These are phyloP conservation scores for Ormyrus pomaceus DNA, from an alignment of 2,888 invertebrate species.

Conservation along the genomic window DNA sequence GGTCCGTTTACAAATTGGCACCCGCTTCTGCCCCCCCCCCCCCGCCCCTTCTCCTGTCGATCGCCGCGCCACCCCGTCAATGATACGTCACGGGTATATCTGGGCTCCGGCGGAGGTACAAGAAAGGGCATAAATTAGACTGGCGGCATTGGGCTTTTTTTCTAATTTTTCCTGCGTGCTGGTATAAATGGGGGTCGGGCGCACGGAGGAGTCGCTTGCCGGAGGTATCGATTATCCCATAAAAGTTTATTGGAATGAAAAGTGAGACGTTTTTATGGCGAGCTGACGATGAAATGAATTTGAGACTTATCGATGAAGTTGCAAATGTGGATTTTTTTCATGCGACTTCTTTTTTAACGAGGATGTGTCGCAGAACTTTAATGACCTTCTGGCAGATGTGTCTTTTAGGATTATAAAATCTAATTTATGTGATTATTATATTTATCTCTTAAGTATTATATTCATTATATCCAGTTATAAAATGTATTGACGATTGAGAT, in stretches of 20 bases:
- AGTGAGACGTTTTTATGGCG: slow-evolving; percentile 12
- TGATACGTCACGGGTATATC: slow-evolving; percentile 63
- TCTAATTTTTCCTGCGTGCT: no score
- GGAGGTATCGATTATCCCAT: slow-evolving; percentile 30
- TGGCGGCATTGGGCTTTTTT: no score
- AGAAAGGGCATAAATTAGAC: slow-evolving; percentile 51
- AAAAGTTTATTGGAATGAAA: slow-evolving; percentile 36
- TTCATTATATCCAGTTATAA: no score
- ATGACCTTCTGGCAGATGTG: no score
- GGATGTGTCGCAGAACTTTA: no score
- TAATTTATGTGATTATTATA: no score
- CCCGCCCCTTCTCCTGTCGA: slow-evolving; percentile 50
- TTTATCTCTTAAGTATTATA: no score
- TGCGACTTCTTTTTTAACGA: no score
- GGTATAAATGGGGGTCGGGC: not conserved
- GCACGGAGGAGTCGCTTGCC: not conserved
- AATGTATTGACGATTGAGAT: no score
- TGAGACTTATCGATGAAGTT: not conserved
- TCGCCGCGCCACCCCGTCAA: slow-evolving; percentile 64
- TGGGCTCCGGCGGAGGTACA: not conserved
- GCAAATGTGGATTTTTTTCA: not conserved
- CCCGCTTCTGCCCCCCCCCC: slow-evolving; percentile 30
- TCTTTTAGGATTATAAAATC: no score
- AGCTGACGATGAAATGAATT: not conserved
- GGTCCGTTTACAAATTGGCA: slow-evolving; percentile 73